Percentiles rank a stretch among this genome's conserved stretches.
Evolutionary conservation across 2,797 vertebrate genomes (phyloP).

Genomic region (Alcedo atthis): DNA sequence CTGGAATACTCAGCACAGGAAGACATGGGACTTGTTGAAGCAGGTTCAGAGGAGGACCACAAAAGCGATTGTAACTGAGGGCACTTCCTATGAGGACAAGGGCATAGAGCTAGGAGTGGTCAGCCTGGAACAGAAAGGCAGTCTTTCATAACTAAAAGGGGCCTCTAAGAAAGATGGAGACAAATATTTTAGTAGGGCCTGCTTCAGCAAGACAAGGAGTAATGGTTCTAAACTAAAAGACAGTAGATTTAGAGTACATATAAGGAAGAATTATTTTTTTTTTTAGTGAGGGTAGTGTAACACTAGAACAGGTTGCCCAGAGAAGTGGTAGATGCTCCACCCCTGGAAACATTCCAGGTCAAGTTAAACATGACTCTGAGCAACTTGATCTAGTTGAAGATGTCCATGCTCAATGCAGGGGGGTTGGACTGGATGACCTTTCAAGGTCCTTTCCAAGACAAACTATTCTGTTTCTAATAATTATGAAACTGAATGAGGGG

Average conservation of each 20-base stretch:
- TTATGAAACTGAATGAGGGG: background rate
- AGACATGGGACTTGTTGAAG: background rate
- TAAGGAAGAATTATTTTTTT: background rate
- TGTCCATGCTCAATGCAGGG: background rate
- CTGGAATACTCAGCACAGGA: background rate
- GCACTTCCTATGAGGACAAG: background rate
- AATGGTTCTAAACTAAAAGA: background rate
- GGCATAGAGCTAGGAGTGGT: background rate
- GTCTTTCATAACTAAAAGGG: background rate
- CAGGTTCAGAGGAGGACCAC: background rate
- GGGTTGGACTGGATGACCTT: background rate
- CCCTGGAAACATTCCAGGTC: no score
- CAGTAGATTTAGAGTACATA: background rate
- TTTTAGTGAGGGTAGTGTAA: background rate
- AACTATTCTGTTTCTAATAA: background rate
- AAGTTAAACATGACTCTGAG: no score
- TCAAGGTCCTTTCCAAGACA: background rate
- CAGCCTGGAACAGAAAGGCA: background rate
- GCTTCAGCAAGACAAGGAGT: background rate
- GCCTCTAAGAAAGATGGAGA: background rate
- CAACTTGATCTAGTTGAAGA: no score
- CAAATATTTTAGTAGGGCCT: background rate
- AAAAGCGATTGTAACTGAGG: background rate
- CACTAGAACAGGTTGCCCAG: background rate
- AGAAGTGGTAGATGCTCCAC: background rate